phyloP scores from a whole-genome alignment of 35 echinoderm and acorn worm genomes.

The Hemicentrotus pulcherrimus region DNA sequence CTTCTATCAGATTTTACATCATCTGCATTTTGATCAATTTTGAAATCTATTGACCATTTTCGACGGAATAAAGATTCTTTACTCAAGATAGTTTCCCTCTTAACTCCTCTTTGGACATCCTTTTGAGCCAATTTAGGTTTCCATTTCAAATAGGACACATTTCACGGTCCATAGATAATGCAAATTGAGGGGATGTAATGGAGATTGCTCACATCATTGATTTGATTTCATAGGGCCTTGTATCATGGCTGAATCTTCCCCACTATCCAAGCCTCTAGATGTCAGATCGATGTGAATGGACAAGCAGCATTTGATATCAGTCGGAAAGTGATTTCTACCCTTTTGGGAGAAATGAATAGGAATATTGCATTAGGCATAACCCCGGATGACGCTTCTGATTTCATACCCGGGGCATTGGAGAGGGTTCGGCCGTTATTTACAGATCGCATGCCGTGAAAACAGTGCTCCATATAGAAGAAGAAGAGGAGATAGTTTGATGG shows the following conservation, averaged over 20 bases:
- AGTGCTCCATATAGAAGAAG: conserved; percentile 22
- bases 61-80: background rate
- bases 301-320: conserved; percentile 51
- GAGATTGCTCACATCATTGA: background rate
- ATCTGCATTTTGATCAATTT: background rate
- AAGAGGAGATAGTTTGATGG: background rate
- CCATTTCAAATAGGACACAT: background rate
- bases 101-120: background rate
- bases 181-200: background rate
- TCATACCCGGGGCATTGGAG: conserved; percentile 10
- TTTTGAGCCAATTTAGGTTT: background rate
- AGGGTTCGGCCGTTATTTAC: conserved; percentile 26
- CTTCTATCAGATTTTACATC: background rate
- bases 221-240: conserved; percentile 21
- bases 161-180: background rate
- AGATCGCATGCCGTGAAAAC: conserved; percentile 45
- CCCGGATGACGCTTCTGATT: conserved; percentile 29
- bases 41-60: background rate
- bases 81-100: background rate
- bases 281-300: conserved; percentile 33
- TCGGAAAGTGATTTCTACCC: conserved; percentile 50
- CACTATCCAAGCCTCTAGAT: background rate
- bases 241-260: background rate
- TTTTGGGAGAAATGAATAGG: conserved; percentile 53
- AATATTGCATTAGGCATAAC: conserved; percentile 47